These are phyloP conservation scores for Clanis bilineata DNA, from an alignment of 2,888 invertebrate genomes.

Conservation along the genomic window DNA sequence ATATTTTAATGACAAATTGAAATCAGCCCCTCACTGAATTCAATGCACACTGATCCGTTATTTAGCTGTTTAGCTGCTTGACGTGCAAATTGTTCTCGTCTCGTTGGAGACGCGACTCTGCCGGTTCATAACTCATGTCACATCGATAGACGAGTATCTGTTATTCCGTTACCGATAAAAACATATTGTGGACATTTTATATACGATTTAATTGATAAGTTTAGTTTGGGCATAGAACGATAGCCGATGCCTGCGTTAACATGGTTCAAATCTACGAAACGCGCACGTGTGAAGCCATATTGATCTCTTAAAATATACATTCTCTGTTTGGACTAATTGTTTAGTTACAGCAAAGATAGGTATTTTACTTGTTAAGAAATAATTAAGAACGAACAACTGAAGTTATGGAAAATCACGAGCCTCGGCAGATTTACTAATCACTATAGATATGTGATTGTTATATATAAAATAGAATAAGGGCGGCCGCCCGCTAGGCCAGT, in stretches of 20 bases:
- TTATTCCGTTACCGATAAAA: constrained; percentile 50
- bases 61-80: constrained; percentile 35
- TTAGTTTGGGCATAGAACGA: constrained; percentile 55
- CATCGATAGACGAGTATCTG: constrained; percentile 29
- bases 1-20: constrained; percentile 64
- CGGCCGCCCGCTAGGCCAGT: constrained; percentile 70
- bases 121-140: constrained; percentile 15
- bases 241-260: constrained; percentile 45
- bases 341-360: constrained; percentile 43
- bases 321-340: constrained; percentile 35
- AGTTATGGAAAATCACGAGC: constrained; percentile 61
- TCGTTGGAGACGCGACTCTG: constrained; percentile 33
- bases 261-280: constrained; percentile 38
- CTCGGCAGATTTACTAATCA: constrained; percentile 61
- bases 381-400: constrained; percentile 63
- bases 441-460: constrained; percentile 57
- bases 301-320: constrained; percentile 70
- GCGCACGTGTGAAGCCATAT: constrained; percentile 59
- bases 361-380: constrained; percentile 67
- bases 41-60: constrained; percentile 33
- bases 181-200: constrained; percentile 39
- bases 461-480: constrained; percentile 44
- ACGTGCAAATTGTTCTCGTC: constrained; percentile 36
- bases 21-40: constrained; percentile 41
- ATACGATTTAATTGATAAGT: constrained; percentile 47